Evolutionary conservation across 1,140 invertebrate genomes (phyloP).

Genomic region (Hydropsyche tenuis): DNA sequence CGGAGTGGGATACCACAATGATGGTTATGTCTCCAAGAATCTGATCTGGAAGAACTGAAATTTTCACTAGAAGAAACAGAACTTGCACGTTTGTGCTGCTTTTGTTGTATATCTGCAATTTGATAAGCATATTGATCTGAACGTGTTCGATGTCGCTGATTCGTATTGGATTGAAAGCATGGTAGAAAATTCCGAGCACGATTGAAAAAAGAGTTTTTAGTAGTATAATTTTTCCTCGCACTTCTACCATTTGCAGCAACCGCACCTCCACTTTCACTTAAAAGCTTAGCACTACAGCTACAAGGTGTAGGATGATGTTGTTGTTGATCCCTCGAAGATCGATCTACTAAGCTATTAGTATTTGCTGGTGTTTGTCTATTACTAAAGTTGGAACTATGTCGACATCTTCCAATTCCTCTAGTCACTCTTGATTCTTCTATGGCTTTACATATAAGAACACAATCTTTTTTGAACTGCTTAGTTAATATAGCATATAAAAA

Average conservation of each 20-base stretch:
- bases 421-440: constrained; percentile 93
- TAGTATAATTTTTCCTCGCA: constrained; percentile 48
- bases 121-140: constrained; percentile 79
- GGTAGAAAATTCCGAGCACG: constrained; percentile 59
- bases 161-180: constrained; percentile 56
- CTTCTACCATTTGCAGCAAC: constrained; percentile 47
- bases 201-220: constrained; percentile 52
- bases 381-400: constrained; percentile 88
- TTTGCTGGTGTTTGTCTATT: constrained; percentile 87
- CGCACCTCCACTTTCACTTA: constrained; percentile 55
- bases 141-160: constrained; percentile 57
- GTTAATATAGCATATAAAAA: constrained; percentile 97
- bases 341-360: constrained; percentile 82
- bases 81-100: constrained; percentile 75
- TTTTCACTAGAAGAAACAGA: constrained; percentile 89
- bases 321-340: constrained; percentile 75
- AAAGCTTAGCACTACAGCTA: constrained; percentile 73
- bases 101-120: constrained; percentile 80
- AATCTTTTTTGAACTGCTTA: constrained; percentile 98
- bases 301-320: constrained; percentile 68
- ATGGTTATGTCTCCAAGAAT: constrained; percentile 81
- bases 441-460: constrained; percentile 92
- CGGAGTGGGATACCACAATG: constrained; percentile 78
- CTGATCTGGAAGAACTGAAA: constrained; percentile 81
- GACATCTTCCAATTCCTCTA: constrained; percentile 81